phyloP scores from a whole-genome alignment of 2,888 invertebrate genomes.

The Xestia ashworthii region DNA sequence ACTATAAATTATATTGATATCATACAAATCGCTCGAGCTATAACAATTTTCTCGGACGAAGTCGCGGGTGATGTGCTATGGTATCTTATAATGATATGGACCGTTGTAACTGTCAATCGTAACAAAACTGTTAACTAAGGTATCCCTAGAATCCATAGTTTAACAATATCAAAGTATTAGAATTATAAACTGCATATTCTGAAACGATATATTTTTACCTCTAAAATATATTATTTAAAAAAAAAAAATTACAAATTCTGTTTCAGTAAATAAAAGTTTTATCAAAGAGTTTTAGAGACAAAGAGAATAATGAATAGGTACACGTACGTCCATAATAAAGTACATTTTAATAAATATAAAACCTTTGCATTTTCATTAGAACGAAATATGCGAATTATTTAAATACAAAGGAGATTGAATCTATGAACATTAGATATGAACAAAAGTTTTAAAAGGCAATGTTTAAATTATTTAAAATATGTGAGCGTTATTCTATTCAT shows the following conservation, averaged over 20 bases:
- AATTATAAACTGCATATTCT: too few relatives aligned
- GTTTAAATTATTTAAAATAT: not conserved
- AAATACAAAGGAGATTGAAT: not conserved
- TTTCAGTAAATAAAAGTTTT: not conserved
- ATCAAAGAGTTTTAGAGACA: conserved; percentile 22
- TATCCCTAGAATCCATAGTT: too few relatives aligned
- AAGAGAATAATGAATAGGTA: conserved; percentile 23
- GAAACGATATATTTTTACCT: not conserved
- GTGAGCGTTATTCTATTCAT: too few relatives aligned
- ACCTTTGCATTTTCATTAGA: not conserved
- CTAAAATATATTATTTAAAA: not conserved
- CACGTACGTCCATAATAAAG: not conserved
- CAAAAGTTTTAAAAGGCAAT: not conserved
- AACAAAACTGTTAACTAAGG: too few relatives aligned
- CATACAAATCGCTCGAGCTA: too few relatives aligned
- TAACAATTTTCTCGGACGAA: too few relatives aligned
- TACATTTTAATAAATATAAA: conserved; percentile 1
- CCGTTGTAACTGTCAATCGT: too few relatives aligned
- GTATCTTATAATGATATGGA: too few relatives aligned
- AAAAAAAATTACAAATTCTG: conserved; percentile 3
- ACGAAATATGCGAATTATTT: not conserved
- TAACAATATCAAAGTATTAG: too few relatives aligned
- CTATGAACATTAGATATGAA: not conserved
- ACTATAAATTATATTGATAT: too few relatives aligned
- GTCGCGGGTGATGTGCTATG: too few relatives aligned